Evolutionary conservation across 1,140 invertebrate genomes (phyloP).

Genomic region (Gryon sp.): DNA sequence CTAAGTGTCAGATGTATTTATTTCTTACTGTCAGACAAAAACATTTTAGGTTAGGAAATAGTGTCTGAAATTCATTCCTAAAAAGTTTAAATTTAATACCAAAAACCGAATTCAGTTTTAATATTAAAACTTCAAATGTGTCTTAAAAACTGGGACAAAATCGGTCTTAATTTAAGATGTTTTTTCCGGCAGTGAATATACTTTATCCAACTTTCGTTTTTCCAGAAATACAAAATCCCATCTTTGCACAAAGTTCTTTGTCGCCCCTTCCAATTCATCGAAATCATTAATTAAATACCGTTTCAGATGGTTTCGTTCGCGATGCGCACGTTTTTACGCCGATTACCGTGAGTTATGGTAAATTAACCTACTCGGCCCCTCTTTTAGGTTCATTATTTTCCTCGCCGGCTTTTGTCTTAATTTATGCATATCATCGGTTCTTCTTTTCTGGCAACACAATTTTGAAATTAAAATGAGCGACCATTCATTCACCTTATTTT

Average conservation of each 20-base stretch:
- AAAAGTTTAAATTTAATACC: too few species aligned
- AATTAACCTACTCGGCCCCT: neutral
- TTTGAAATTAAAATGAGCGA: conserved; percentile 38
- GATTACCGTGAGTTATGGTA: neutral
- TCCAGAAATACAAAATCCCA: conserved; percentile 37
- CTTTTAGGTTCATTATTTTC: conserved; percentile 10
- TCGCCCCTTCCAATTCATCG: conserved; percentile 9
- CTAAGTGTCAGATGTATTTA: too few species aligned
- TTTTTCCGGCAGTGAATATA: too few species aligned
- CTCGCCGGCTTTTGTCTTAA: neutral
- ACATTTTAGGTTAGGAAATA: too few species aligned
- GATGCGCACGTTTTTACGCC: neutral
- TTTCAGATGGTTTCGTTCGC: conserved; percentile 14
- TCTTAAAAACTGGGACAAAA: too few species aligned
- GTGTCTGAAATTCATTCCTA: too few species aligned
- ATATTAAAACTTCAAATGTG: too few species aligned
- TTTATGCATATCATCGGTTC: conserved; percentile 5
- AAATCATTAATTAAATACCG: conserved; percentile 33
- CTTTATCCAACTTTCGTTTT: too few species aligned
- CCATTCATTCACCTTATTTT: conserved; percentile 19
- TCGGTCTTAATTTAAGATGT: too few species aligned
- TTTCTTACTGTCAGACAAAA: too few species aligned
- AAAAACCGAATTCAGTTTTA: too few species aligned
- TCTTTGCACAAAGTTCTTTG: conserved; percentile 37
- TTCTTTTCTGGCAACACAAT: neutral